phyloP scores from a whole-genome alignment of 2,113 vertebrate genomes.

The Alosa alosa region DNA sequence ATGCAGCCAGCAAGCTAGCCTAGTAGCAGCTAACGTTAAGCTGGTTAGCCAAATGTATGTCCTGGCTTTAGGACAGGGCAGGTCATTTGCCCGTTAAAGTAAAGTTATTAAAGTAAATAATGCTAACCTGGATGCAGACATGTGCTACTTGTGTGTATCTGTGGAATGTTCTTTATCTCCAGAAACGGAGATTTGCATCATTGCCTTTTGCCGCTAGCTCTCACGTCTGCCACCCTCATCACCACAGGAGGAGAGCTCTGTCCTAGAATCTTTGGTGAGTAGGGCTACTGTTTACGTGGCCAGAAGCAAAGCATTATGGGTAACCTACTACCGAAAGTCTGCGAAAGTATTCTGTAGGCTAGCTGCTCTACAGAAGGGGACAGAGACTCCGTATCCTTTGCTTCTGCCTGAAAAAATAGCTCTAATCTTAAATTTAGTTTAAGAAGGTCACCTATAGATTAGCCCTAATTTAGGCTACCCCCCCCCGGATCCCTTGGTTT shows the following conservation, averaged over 20 bases:
- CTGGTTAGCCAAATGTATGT: neutral
- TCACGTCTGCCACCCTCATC: neutral
- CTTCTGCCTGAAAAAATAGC: no score
- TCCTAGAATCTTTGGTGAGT: no score
- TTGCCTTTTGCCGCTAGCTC: neutral
- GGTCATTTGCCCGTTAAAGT: neutral
- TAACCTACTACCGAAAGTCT: conserved; percentile 15
- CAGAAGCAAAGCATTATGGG: conserved; percentile 67
- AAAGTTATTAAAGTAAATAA: neutral
- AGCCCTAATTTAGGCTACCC: no score
- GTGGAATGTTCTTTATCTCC: conserved; percentile 19
- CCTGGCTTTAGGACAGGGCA: neutral
- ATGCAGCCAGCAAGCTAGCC: neutral
- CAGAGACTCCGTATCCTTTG: no score
- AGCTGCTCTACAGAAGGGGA: no score
- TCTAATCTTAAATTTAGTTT: no score
- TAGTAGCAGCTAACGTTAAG: neutral
- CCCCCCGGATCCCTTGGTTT: no score
- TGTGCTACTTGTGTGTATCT: neutral
- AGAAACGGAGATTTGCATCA: neutral
- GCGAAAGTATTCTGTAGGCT: neutral
- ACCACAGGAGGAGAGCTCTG: neutral
- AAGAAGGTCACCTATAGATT: no score
- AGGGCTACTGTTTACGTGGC: conserved; percentile 65
- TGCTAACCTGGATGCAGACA: conserved; percentile 23